phyloP scores from a whole-genome alignment of 2,797 vertebrate genomes.

The Philypnodon macrostomus region DNA sequence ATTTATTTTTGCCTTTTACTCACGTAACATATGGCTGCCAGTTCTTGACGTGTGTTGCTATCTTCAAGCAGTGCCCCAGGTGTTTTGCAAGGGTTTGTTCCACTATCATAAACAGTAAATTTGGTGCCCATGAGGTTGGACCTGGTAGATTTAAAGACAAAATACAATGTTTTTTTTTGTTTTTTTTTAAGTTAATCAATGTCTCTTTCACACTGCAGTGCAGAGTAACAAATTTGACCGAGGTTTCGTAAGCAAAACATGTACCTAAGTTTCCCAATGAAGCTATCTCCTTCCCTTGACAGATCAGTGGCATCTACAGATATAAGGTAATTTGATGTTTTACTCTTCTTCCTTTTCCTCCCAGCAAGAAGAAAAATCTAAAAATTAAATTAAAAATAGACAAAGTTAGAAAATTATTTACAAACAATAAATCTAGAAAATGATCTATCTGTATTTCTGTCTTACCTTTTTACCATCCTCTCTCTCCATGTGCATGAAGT shows the following conservation, averaged over 20 bases:
- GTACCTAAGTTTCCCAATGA: slow-evolving; percentile 95
- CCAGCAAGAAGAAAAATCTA: slow-evolving; percentile 93
- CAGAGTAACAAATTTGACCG: too few species aligned
- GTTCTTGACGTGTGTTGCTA: slow-evolving; percentile 85
- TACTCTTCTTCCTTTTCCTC: slow-evolving; percentile 96
- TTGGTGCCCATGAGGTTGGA: slow-evolving; percentile 98
- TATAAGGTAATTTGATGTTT: slow-evolving; percentile 97
- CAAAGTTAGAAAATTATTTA: not conserved
- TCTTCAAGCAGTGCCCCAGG: slow-evolving; percentile 83
- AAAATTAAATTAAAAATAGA: too few species aligned
- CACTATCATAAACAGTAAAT: slow-evolving; percentile 94
- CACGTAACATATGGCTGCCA: slow-evolving; percentile 93
- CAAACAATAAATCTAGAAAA: too few species aligned
- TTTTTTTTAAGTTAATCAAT: too few species aligned
- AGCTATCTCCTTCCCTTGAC: slow-evolving; percentile 91
- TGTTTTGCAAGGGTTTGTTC: slow-evolving; percentile 87
- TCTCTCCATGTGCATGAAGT: slow-evolving; percentile 95
- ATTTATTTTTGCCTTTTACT: slow-evolving; percentile 53
- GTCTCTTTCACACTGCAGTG: not conserved
- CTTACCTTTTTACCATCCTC: slow-evolving; percentile 88
- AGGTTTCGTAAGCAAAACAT: not conserved
- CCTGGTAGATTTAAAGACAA: slow-evolving; percentile 60
- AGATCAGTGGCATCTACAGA: slow-evolving; percentile 93
- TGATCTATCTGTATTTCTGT: not conserved
- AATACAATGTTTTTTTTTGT: too few species aligned